phyloP scores from a whole-genome alignment of 2,113 vertebrate species.

The Nothoprocta perdicaria region DNA sequence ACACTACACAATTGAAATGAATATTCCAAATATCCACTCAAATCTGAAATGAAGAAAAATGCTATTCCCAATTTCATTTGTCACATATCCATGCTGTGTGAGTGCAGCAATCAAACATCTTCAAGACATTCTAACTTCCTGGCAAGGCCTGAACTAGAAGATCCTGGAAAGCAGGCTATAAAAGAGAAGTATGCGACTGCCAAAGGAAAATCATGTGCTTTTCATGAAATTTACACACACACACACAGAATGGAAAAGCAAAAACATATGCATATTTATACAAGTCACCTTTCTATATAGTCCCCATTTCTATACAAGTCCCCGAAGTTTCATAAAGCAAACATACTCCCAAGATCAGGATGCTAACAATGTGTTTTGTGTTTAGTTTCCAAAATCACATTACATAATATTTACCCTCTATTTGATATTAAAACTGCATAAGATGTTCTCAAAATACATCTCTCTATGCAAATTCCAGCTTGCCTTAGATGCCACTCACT shows the following conservation, averaged over 20 bases:
- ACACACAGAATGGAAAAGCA: not conserved
- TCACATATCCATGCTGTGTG: not conserved
- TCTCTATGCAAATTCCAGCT: not conserved
- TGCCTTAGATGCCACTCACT: not conserved
- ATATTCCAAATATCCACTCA: not conserved
- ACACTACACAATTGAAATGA: not conserved
- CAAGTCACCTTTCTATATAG: not conserved
- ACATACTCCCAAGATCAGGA: not conserved
- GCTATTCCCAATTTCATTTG: not conserved
- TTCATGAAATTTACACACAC: not conserved
- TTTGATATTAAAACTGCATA: not conserved
- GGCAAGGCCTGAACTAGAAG: not conserved
- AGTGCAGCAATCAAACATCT: not conserved
- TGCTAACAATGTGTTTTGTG: not conserved
- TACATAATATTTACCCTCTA: not conserved
- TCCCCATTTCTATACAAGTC: not conserved
- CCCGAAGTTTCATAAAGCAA: not conserved
- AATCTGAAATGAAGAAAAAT: not conserved
- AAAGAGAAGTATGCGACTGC: not conserved
- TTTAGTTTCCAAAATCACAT: not conserved
- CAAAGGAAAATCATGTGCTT: not conserved
- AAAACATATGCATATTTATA: not conserved
- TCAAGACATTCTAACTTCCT: not conserved
- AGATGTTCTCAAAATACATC: not conserved
- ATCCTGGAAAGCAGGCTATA: not conserved